Evolutionary conservation across 2,113 vertebrate species (phyloP).

Genomic region (Benthochromis sp.): DNA sequence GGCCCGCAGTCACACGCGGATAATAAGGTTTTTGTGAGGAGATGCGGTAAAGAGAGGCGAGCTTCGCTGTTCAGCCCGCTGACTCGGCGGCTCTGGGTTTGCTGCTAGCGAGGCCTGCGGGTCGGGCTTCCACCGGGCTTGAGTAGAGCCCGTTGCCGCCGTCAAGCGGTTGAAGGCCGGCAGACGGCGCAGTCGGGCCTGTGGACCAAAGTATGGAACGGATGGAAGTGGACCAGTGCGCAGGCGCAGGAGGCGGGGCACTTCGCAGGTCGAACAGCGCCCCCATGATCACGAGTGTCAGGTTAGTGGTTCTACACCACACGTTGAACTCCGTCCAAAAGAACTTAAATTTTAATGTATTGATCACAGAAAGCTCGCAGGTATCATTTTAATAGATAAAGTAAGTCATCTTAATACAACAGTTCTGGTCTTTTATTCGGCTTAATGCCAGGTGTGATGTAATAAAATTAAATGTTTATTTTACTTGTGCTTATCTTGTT

Average conservation of each 20-base stretch:
- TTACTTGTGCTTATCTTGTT: background rate
- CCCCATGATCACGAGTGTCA: slow-evolving; percentile 77
- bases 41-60: slow-evolving; percentile 51
- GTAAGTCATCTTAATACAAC: accelerated
- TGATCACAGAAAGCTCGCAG: background rate
- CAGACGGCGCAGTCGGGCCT: slow-evolving; percentile 28
- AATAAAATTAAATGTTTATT: background rate
- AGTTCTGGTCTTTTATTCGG: background rate
- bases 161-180: slow-evolving; percentile 26
- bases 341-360: background rate
- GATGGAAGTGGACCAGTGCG: slow-evolving; percentile 80
- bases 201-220: slow-evolving; percentile 64
- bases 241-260: slow-evolving; percentile 72
- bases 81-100: slow-evolving; percentile 43
- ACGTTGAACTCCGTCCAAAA: background rate
- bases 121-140: slow-evolving; percentile 72
- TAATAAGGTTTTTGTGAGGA: background rate
- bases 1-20: background rate
- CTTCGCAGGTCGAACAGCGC: slow-evolving; percentile 78
- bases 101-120: slow-evolving; percentile 69
- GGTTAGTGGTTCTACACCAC: slow-evolving; percentile 46
- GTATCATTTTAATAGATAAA: background rate
- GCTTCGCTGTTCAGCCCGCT: slow-evolving; percentile 7
- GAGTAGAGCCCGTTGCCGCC: slow-evolving; percentile 51
- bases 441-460: background rate